These are phyloP conservation scores for Falcunculus frontatus DNA, from an alignment of 2,113 vertebrate genomes.

Conservation along the genomic window DNA sequence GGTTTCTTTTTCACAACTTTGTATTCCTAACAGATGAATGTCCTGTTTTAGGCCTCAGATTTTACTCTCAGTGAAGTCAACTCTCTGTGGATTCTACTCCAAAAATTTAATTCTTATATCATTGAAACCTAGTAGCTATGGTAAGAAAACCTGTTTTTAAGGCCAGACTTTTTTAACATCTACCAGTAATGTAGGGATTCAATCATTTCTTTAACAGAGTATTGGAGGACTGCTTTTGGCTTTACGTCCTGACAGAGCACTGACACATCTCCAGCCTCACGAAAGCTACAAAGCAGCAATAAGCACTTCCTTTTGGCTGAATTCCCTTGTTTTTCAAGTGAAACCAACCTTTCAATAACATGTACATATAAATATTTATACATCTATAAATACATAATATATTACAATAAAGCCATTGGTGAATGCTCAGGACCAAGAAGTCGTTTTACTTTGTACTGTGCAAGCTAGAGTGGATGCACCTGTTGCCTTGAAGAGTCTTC, in stretches of 20 bases:
- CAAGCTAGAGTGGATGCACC: not conserved
- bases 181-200: not conserved
- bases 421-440: not conserved
- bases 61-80: not conserved
- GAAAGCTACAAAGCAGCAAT: not conserved
- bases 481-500: not conserved
- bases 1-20: not conserved
- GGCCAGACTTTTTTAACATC: not conserved
- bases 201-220: not conserved
- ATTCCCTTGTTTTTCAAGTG: not conserved
- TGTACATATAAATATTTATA: not conserved
- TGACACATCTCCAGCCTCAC: not conserved
- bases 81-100: not conserved
- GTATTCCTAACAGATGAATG: not conserved
- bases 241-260: not conserved
- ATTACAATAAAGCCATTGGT: not conserved
- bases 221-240: not conserved
- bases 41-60: not conserved
- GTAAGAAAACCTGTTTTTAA: not conserved
- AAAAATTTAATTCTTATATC: not conserved
- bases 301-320: not conserved
- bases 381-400: not conserved
- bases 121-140: not conserved
- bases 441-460: not conserved
- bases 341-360: not conserved